phyloP scores from a whole-genome alignment of 1,140 invertebrate genomes.

The Meloidogyne exigua region DNA sequence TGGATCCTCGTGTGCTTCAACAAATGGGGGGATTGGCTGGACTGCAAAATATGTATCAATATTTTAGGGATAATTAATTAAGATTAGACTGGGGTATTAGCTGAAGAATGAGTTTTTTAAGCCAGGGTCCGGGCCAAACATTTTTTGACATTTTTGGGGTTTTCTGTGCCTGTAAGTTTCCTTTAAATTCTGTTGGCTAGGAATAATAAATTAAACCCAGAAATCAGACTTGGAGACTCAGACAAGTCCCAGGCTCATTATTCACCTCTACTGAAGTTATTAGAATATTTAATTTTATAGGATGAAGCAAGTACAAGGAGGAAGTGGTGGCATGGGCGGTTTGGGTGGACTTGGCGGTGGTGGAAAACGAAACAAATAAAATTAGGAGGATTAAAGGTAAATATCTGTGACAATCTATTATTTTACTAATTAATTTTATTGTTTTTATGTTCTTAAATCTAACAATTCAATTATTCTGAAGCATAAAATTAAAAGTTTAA shows the following conservation, averaged over 20 bases:
- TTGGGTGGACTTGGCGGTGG: conserved; percentile 24
- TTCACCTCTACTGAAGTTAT: no score
- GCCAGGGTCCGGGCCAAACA: background rate
- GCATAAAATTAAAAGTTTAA: no score
- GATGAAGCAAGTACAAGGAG: conserved; percentile 50
- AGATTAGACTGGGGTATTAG: no score
- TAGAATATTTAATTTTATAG: background rate
- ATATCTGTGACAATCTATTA: background rate
- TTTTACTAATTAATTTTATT: background rate
- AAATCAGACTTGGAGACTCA: no score
- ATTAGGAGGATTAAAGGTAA: no score
- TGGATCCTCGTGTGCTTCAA: conserved; percentile 94
- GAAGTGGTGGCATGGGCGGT: conserved; percentile 40
- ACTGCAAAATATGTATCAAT: conserved; percentile 43
- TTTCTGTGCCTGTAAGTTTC: no score
- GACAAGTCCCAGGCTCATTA: no score
- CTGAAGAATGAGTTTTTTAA: background rate
- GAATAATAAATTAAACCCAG: no score
- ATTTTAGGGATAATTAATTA: no score
- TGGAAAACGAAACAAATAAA: conserved; percentile 29
- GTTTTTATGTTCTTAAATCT: background rate
- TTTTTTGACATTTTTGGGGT: no score
- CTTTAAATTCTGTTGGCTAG: no score
- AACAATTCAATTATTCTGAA: no score
- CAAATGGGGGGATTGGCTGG: conserved; percentile 77